Evolutionary conservation across 2,888 invertebrate species (phyloP), one percentile per base, ranked within the genome.

Genomic region (Drosophila longiperda): DNA sequence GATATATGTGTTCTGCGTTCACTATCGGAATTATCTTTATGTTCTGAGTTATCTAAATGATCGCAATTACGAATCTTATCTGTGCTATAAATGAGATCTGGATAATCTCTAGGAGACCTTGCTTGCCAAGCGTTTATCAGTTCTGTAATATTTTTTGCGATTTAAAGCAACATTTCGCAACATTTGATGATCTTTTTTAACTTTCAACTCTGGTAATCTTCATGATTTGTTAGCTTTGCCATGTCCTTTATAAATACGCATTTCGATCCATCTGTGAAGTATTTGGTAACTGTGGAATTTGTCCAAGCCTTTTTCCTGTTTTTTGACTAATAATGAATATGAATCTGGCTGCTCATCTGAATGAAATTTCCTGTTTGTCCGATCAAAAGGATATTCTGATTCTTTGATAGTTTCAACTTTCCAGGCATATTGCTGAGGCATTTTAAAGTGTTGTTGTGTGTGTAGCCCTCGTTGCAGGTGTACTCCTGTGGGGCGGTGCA

Each of bases 401-500:
- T 20, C 45, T n/a, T 11, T 12, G 38, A 17, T 17, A 38, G 8
- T 38, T 38, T 26, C 1, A 7, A 17, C 7, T 7, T 26, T 26
- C 7, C 60, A 70, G 3, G 29, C 29, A 49, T 42, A 70, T 49
- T 69, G 71, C 45, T 70, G n/a, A 1, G 69, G 49, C 29, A 12
- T 4, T 11, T 6, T 3, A 17, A 17, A 12, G 26, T 26, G 36
- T 57, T 58, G 20, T 32, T 6, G 12, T 52, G 36, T 0, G 1
- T 11, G 34, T 68, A 68, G 7, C 68, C 68, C 17, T 26, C 26
- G 32, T 53, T 38, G 38, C 68, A 68, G 26, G 68, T 69, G 45
- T 69, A 68, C 34, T 58, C 12, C 59, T 68, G 68, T 0, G 69
- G 58, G 2, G 26, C 68, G 20, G 52, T 68, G 23, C 68, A 68